A percentile compares a stretch with the other conserved stretches of the same genome.
Conservation (phyloP, 2,797 vertebrate genomes). For the Malacoraja senta region DNA sequence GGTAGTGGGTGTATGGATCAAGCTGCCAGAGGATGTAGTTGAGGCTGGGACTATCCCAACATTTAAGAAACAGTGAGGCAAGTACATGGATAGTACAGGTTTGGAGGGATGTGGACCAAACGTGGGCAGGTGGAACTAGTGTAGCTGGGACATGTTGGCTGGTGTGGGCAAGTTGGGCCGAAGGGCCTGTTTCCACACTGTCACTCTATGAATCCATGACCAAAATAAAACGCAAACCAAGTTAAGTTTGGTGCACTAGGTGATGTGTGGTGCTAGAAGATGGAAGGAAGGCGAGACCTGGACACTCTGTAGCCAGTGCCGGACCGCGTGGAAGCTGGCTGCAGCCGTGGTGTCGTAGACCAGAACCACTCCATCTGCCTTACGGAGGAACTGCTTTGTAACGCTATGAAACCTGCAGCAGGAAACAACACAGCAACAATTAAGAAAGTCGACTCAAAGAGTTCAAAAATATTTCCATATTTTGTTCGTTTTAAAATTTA, state of each 20-base stretch:
- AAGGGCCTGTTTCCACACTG: no score
- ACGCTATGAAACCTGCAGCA: slow-evolving; percentile 79
- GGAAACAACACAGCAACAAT: background rate
- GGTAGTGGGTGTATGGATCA: no score
- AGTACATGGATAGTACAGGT: no score
- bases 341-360: slow-evolving; percentile 81
- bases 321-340: slow-evolving; percentile 75
- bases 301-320: slow-evolving; percentile 78
- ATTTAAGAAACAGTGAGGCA: no score
- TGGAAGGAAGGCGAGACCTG: slow-evolving; percentile 59
- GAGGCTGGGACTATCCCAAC: no score
- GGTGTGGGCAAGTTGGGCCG: no score
- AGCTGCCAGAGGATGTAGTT: no score
- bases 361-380: slow-evolving; percentile 79
- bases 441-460: background rate
- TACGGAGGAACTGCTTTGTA: slow-evolving; percentile 91
- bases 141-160: no score
- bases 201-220: no score
- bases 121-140: no score
- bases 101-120: no score
- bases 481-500: no score
- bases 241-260: background rate
- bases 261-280: background rate
- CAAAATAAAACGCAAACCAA: background rate
- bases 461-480: background rate